Percentiles rank a stretch among this genome's conserved stretches.
phyloP scores from a whole-genome alignment of 1,140 invertebrate genomes.

The Oppia nitens region DNA sequence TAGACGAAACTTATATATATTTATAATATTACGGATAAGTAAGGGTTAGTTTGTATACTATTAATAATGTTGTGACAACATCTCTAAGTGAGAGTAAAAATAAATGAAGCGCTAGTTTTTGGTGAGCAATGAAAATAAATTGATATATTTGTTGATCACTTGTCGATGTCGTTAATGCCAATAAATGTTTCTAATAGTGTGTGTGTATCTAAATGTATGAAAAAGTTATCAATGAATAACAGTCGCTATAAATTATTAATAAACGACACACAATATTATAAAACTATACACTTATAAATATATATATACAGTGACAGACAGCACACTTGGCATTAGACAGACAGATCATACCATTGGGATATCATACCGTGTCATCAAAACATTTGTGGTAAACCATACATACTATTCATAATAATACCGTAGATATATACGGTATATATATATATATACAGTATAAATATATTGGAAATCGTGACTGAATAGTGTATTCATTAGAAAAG shows the following conservation, averaged over 20 bases:
- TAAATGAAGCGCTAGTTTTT: not conserved
- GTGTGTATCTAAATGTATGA: too few relatives aligned
- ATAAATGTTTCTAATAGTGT: not conserved
- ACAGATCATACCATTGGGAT: not conserved
- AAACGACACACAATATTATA: too few relatives aligned
- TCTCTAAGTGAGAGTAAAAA: too few relatives aligned
- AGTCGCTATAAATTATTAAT: not conserved
- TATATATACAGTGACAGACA: too few relatives aligned
- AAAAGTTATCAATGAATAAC: not conserved
- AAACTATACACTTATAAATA: too few relatives aligned
- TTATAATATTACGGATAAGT: too few relatives aligned
- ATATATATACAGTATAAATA: too few relatives aligned
- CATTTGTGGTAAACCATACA: not conserved
- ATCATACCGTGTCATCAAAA: not conserved
- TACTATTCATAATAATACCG: not conserved
- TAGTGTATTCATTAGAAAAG: not conserved
- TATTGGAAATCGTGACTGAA: not conserved
- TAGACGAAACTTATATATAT: too few relatives aligned
- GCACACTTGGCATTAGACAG: not conserved
- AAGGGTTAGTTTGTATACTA: not conserved
- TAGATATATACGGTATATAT: too few relatives aligned
- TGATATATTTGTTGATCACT: not conserved
- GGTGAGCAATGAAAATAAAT: not conserved
- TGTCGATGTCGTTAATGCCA: not conserved
- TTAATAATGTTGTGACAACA: not conserved